Evolutionary conservation across 2,113 vertebrate species (phyloP).

Genomic region (Gobio gobio): DNA sequence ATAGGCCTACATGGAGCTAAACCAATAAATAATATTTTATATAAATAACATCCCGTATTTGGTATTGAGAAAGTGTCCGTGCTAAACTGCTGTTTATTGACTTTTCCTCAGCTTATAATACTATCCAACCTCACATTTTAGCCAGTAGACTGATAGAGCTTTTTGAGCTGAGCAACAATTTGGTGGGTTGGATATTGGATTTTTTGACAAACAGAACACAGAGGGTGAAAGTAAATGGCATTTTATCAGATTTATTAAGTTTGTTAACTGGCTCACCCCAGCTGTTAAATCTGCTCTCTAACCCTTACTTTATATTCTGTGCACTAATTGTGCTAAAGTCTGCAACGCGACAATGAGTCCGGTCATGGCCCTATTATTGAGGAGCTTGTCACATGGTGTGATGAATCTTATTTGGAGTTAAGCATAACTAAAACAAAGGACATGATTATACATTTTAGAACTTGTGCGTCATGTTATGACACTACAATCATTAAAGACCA

Average conservation of each 20-base stretch:
- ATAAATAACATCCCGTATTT: too few relatives aligned
- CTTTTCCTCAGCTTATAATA: background rate
- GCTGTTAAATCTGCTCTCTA: too few relatives aligned
- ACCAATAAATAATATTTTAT: too few relatives aligned
- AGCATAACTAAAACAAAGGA: background rate
- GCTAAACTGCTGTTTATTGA: background rate
- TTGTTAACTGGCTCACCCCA: too few relatives aligned
- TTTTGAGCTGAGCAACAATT: background rate
- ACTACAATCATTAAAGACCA: background rate
- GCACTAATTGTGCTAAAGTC: too few relatives aligned
- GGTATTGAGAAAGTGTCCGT: too few relatives aligned
- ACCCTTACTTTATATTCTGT: too few relatives aligned
- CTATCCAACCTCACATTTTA: background rate
- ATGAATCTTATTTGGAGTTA: background rate
- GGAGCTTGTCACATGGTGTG: background rate
- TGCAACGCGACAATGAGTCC: too few relatives aligned
- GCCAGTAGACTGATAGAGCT: background rate
- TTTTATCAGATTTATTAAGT: too few relatives aligned
- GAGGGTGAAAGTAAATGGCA: too few relatives aligned
- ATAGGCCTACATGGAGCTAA: too few relatives aligned
- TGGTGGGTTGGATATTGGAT: background rate
- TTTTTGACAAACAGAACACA: background rate
- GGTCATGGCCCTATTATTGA: too few relatives aligned
- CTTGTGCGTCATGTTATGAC: background rate
- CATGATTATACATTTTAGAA: background rate